Percentiles rank a stretch among this genome's conserved stretches.
phyloP scores from a whole-genome alignment of 2,888 invertebrate genomes.

The Ichneumon xanthorius region DNA sequence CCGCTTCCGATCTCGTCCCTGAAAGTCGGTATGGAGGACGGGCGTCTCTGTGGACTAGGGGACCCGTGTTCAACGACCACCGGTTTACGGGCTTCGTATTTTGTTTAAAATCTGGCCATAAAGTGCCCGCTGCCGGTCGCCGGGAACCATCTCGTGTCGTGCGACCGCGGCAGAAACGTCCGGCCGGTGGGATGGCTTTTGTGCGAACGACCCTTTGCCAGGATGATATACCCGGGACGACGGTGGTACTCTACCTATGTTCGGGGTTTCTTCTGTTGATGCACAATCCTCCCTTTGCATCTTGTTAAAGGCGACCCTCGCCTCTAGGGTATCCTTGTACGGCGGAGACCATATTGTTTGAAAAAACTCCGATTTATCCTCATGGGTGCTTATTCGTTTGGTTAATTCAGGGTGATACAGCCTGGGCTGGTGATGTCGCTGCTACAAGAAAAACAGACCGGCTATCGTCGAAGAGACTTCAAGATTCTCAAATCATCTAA shows the following conservation, averaged over 20 bases:
- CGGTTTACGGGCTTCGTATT: slow-evolving; percentile 80
- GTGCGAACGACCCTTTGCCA: slow-evolving; percentile 40
- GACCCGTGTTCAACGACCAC: slow-evolving; percentile 78
- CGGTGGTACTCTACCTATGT: slow-evolving; percentile 10
- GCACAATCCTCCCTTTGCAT: slow-evolving; percentile 24
- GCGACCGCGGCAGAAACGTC: slow-evolving; percentile 32
- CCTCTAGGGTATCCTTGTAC: neutral
- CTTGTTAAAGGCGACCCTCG: slow-evolving; percentile 29
- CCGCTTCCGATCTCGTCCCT: slow-evolving; percentile 11
- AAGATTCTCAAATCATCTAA: slow-evolving; percentile 12
- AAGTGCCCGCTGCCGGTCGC: slow-evolving; percentile 67
- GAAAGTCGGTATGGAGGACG: slow-evolving; percentile 18
- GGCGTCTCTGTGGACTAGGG: slow-evolving; percentile 31
- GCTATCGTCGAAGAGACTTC: slow-evolving; percentile 8
- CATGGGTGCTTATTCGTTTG: neutral
- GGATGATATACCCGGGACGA: neutral
- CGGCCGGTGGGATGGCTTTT: slow-evolving; percentile 41
- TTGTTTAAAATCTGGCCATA: slow-evolving; percentile 80
- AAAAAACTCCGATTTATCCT: neutral
- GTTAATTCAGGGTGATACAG: neutral
- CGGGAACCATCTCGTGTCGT: slow-evolving; percentile 33
- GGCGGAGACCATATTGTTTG: neutral
- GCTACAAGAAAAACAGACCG: neutral
- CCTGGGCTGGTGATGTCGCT: neutral
- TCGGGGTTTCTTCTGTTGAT: slow-evolving; percentile 18